Conservation (phyloP, 2,888 invertebrate species). For the Polydrusus pterygomalis region DNA sequence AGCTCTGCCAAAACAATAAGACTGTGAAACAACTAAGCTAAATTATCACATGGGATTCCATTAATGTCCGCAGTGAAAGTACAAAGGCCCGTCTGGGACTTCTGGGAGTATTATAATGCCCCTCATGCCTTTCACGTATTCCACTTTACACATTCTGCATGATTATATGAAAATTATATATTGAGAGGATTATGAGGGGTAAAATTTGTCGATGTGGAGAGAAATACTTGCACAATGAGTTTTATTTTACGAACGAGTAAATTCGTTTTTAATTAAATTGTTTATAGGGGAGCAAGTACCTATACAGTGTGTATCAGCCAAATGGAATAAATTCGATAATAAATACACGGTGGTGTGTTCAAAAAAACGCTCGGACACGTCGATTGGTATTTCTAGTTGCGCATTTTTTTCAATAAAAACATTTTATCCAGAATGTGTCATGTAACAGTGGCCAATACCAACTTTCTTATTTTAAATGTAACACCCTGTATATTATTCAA, state of each 20-base stretch:
- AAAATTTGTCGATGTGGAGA: background rate
- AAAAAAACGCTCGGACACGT: no score
- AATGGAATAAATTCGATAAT: no score
- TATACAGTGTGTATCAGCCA: no score
- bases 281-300: background rate
- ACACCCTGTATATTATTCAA: no score
- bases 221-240: background rate
- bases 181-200: slow-evolving; percentile 7
- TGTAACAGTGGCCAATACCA: no score
- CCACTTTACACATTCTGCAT: slow-evolving; percentile 11
- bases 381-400: no score
- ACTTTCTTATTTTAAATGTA: no score
- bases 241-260: background rate
- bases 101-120: slow-evolving; percentile 15
- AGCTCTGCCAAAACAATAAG: slow-evolving; percentile 6
- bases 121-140: slow-evolving; percentile 10
- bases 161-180: slow-evolving; percentile 23
- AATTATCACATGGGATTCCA: slow-evolving; percentile 24
- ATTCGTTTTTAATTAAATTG: background rate
- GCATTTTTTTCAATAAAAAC: no score
- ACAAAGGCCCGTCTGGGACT: slow-evolving; percentile 21
- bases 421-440: no score
- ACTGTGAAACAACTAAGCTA: slow-evolving; percentile 18
- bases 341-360: no score
- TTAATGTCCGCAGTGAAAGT: slow-evolving; percentile 19